A percentile compares a stretch with the other conserved stretches of the same genome.
Evolutionary conservation across 30 jellyfish, hydroid and myxozoan species (phyloP).

Genomic region (Aurelia aurita): DNA sequence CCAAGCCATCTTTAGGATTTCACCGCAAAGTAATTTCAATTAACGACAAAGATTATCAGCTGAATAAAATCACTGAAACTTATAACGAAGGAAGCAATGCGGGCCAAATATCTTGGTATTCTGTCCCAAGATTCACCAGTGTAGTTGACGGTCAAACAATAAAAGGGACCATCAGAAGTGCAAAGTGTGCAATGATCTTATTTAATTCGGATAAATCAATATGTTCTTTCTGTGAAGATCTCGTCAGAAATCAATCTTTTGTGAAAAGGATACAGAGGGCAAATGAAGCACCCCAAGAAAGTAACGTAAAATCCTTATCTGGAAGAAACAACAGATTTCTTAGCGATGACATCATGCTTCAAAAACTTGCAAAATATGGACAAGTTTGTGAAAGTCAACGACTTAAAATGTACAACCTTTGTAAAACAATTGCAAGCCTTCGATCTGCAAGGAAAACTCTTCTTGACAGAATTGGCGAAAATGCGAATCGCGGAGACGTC

Average conservation of each 20-base stretch:
- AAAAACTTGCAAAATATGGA: not conserved
- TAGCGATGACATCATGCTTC: not conserved
- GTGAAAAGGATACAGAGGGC: not conserved
- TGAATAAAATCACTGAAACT: not conserved
- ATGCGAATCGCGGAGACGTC: not conserved
- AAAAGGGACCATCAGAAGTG: slow-evolving; percentile 7
- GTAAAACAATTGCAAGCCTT: not conserved
- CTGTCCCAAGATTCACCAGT: not conserved
- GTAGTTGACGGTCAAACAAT: not conserved
- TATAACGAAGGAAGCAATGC: not conserved
- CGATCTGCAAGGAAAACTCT: not conserved
- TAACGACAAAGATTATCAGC: not conserved
- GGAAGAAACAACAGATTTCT: not conserved
- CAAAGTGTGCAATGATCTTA: not conserved
- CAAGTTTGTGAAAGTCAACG: not conserved
- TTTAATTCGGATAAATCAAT: not conserved
- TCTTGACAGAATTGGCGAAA: not conserved
- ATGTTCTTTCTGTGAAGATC: not conserved
- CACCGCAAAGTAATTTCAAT: not conserved
- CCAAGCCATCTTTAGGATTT: slow-evolving; percentile 4
- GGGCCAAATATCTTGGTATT: not conserved
- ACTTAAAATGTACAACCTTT: not conserved
- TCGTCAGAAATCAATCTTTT: not conserved
- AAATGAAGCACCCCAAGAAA: not conserved
- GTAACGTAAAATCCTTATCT: not conserved